Conservation (phyloP, 1,140 invertebrate species). For the Neodiprion virginianus region DNA sequence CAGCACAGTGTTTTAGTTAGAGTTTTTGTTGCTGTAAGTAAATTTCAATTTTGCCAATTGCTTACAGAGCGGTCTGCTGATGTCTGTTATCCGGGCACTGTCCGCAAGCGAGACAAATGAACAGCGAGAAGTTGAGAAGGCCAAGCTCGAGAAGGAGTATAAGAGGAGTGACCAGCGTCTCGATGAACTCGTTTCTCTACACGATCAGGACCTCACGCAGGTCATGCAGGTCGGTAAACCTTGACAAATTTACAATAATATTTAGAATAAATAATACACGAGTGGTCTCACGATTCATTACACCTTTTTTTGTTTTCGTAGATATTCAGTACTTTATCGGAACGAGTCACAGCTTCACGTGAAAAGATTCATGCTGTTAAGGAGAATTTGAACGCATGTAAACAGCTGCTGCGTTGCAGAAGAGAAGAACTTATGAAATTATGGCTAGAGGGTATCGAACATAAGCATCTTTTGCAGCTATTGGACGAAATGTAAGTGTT, state of each 20-base stretch:
- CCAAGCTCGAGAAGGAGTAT: constrained; percentile 91
- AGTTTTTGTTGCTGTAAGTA: no score
- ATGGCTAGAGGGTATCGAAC: constrained; percentile 92
- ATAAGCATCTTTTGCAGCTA: constrained; percentile 87
- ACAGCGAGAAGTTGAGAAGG: constrained; percentile 92
- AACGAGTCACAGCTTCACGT: constrained; percentile 78
- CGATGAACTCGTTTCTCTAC: constrained; percentile 86
- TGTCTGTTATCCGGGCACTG: constrained; percentile 90
- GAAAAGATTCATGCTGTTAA: constrained; percentile 85
- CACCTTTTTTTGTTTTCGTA: constrained; percentile 43
- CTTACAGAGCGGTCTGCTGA: constrained; percentile 85
- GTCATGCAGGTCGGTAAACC: constrained; percentile 76
- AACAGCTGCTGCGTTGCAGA: constrained; percentile 87
- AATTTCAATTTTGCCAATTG: constrained; percentile 31
- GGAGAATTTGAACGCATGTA: constrained; percentile 89
- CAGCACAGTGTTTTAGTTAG: neutral
- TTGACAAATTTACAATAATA: constrained; percentile 8
- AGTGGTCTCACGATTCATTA: neutral
- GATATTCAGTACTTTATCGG: constrained; percentile 84
- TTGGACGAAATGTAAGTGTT: constrained; percentile 84
- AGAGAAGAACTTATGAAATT: constrained; percentile 92
- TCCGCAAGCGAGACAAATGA: constrained; percentile 94
- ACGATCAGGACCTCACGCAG: constrained; percentile 88
- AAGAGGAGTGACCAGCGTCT: constrained; percentile 88
- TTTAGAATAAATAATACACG: constrained; percentile 14